Evolutionary conservation across 92 coral and sea anemone species (phyloP), one percentile per base, ranked within the genome.

Genomic region (Zoanthus sansibaricus): DNA sequence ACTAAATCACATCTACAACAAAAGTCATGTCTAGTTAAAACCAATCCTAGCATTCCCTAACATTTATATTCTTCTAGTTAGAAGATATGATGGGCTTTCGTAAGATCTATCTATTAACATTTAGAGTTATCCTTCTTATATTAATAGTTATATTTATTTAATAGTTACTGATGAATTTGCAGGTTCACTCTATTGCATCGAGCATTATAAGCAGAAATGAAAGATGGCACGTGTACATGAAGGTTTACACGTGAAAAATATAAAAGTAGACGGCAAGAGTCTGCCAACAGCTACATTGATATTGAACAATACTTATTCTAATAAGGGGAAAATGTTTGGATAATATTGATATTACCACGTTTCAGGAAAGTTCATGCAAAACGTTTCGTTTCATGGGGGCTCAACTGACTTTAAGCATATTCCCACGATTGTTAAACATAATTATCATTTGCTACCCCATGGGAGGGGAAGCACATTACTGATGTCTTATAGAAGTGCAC

Each of bases 361-460:
- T 86, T 86, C 82, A 86, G 62, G 83, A 69, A 62, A 90, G 78
- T 78, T 47, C 84, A 10, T 72, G 74, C 21, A 86, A 90, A 72
- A 78, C 90, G n/a, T 90, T 90, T 78, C 90, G n/a, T 90, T 90
- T 78, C 92, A 79, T 70, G 90, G 90, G 12, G 76, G 87, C 13
- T 37, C 78, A 11, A 69, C 75, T 1, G 90, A 86, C 47, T 78
- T 90, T 3, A 90, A 90, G 68, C 86, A 84, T 37, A 42, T 51
- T 54, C 89, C 84, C 10, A 59, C 32, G 30, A 82, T 83, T 25
- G 89, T 86, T 51, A 59, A 86, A 55, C 83, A 75, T 86, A 25
- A 25, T 25, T 25, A 25, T 25, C 25, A 15, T 86, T 56, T 86
- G 89, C 47, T 76, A 75, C 58, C 72, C 82, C 3, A 4, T 15